phyloP scores from a whole-genome alignment of 2,113 vertebrate genomes.

The Parus major region DNA sequence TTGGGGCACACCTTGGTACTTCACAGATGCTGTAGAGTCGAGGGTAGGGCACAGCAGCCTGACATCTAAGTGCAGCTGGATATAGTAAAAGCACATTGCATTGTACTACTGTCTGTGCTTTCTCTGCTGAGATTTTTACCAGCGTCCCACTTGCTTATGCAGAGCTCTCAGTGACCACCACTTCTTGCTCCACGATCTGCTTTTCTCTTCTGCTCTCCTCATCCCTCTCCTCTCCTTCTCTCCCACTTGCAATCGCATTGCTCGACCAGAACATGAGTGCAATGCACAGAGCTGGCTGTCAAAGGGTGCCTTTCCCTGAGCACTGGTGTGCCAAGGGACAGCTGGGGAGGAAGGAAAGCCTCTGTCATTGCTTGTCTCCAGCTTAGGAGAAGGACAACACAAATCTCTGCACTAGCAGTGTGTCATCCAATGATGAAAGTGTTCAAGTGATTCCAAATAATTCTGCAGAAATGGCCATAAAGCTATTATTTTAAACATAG shows the following conservation, averaged over 20 bases:
- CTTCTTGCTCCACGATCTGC: not conserved
- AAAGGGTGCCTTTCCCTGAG: not conserved
- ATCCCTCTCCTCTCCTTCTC: not conserved
- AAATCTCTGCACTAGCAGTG: not conserved
- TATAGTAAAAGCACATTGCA: not conserved
- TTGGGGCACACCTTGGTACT: not conserved
- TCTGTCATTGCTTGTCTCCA: not conserved
- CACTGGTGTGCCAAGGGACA: not conserved
- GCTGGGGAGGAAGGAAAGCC: not conserved
- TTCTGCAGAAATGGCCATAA: not conserved
- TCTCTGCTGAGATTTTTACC: not conserved
- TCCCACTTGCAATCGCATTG: not conserved
- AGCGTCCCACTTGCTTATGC: not conserved
- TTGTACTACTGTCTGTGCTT: rapidly evolving
- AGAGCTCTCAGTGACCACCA: not conserved
- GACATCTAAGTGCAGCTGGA: not conserved
- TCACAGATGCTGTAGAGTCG: not conserved
- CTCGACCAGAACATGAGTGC: rapidly evolving
- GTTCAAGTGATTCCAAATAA: not conserved
- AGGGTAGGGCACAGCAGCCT: not conserved
- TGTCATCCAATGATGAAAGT: not conserved
- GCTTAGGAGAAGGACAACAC: not conserved
- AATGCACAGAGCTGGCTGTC: not conserved
- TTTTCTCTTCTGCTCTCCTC: not conserved
- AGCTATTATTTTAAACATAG: not conserved